Base-by-base conservation (phyloP, 2,888 invertebrate genomes). In the Meiosimyza platycephala region DNA sequence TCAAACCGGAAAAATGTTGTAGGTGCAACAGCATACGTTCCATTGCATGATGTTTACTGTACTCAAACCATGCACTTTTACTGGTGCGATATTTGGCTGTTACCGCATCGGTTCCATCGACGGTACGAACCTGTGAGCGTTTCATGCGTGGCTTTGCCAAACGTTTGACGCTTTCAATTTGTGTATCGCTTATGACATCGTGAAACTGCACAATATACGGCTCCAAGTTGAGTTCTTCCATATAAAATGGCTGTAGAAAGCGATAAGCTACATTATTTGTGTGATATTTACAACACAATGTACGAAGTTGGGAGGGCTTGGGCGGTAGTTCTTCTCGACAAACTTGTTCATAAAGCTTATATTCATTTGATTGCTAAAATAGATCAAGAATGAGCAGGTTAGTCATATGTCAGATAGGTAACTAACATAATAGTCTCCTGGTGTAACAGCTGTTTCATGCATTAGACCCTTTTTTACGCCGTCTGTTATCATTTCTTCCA, bases 91-190 rank as follows among this genome's bases (percentile, higher is more conserved):
- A 63, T 95, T 94, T 72, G 3, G 80, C 90, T 9, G 89, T 85
- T 79, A 94, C 95, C 73, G 96, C 88, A 80, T 93, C 91, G 1
- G 95, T 94, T 0, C 96, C 96, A 87, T 96, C 95, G 0, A 94
- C 93, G 0, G 95, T 94, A 0, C 97, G 97, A 78, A 97, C 84
- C 48, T 77, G 76, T 0, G 85, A 85, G 88, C 91, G 75, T 60
- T 81, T 79, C 83, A 92, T 91, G 13, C 73, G 70, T 0, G 84
- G 82, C 13, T 81, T 87, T 1, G 92, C 90, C n/a, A 90, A 75
- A 3, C 85, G 81, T 79, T 91, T 90, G 47, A 92, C 86, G 0
- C 83, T 79, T 1, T 85, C 80, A 1, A 91, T 89, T 78, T 92
- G 91, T 0, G 78, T 76, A 54, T 90, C 89, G 40, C 82, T 85